Percentiles rank a stretch among this genome's conserved stretches.
These are phyloP conservation scores for Andinoacara biseriatus DNA, from an alignment of 2,113 vertebrate species.

Conservation along the genomic window DNA sequence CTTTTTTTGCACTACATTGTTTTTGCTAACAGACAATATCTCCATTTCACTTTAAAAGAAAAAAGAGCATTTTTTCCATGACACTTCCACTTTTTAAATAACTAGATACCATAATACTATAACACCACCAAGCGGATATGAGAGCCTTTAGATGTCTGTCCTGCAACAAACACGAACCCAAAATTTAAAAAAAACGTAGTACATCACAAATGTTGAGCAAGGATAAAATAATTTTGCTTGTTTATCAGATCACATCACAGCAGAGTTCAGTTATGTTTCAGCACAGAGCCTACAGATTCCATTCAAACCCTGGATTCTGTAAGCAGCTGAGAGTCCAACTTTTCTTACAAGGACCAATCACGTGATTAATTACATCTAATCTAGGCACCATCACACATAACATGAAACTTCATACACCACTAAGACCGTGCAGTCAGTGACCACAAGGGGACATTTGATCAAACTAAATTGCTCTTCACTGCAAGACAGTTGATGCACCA, in stretches of 20 bases:
- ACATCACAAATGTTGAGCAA: neutral
- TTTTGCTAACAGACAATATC: neutral
- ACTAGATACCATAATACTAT: neutral
- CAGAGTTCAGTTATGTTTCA: neutral
- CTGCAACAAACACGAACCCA: neutral
- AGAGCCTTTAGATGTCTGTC: neutral
- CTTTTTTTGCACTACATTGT: neutral
- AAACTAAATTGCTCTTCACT: too few relatives aligned
- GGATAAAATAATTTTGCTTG: neutral
- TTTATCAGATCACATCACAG: neutral
- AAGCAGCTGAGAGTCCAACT: neutral
- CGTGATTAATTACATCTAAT: neutral
- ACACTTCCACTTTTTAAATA: neutral
- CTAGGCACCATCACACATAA: neutral
- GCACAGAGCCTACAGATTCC: neutral
- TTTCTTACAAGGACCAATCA: neutral
- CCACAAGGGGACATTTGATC: neutral
- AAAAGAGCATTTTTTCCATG: too few relatives aligned
- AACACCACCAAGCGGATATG: neutral
- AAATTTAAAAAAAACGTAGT: neutral
- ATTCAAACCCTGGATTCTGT: neutral
- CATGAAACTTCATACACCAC: neutral
- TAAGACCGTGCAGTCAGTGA: fast-evolving
- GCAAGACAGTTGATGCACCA: neutral
- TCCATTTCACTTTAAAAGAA: neutral